Evolutionary conservation across 1,140 invertebrate species (phyloP), one percentile per base, ranked within the genome.

Genomic region (Ceratina calcarata): DNA sequence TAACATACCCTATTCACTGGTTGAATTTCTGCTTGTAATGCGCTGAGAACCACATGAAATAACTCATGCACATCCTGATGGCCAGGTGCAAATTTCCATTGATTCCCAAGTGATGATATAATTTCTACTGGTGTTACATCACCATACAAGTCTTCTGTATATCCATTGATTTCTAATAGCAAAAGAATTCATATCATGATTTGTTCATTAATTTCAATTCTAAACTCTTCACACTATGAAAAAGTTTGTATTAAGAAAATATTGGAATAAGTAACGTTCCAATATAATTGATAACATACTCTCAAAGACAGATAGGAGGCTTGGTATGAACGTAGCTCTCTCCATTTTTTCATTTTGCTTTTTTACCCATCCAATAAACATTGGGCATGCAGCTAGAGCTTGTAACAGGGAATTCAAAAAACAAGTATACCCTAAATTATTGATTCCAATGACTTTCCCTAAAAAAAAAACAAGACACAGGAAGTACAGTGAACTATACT

Each of bases 1-100:
- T 22, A 20, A 20, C 60, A 32, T 91, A 95, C 95, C 89, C 95
- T 95, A 88, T 93, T 94, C 18, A 93, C 86, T 55, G 93, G 92
- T 70, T 95, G 93, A 18, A 95, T 95, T 93, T 99, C 97, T 91
- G 97, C 96, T 91, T 98, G 97, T 22, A 99, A 93, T 45, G 97
- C 97, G 37, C 96, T 95, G 15, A 98, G 94, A 82, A 99, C 90
- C 16, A 98, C 95, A 93, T 98, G 97, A 79, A 98, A 96, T 64
- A 98, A 90, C 91, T 99, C 98, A 91, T 98, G 97, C 22, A 97
- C 97, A 94, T 99, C 98, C 93, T 98, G 97, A 93, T 99, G 97
- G 82, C 97, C 97, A 80, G 96, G 95, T 0, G 96, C 95, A 71
- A 98, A 97, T 64, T 97, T 95, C 97, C 97, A 98, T 12, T 96